phyloP scores from a whole-genome alignment of 2,113 vertebrate genomes.

The Gallinago jamesoni region DNA sequence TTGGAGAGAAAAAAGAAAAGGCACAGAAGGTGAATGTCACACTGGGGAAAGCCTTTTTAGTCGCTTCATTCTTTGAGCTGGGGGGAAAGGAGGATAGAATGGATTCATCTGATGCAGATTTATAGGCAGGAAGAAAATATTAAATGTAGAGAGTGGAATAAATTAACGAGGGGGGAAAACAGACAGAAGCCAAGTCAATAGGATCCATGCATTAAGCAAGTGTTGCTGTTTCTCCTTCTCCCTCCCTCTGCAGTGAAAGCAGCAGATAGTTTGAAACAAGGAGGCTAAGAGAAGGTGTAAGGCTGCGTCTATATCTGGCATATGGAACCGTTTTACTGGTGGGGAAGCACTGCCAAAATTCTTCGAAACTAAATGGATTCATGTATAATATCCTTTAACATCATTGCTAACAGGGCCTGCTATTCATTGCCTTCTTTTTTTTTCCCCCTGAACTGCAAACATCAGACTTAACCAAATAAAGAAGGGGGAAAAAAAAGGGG shows the following conservation, averaged over 20 bases:
- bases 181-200: not conserved
- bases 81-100: not conserved
- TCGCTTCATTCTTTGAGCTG: not conserved
- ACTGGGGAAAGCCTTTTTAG: not conserved
- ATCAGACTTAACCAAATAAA: constrained; percentile 59
- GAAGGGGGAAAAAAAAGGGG: not conserved
- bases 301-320: constrained; percentile 70
- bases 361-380: constrained; percentile 67
- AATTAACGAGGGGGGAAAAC: not conserved
- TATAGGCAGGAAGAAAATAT: not conserved
- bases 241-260: not conserved
- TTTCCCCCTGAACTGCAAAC: constrained; percentile 9
- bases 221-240: not conserved
- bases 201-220: not conserved
- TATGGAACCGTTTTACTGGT: constrained; percentile 76
- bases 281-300: constrained; percentile 55
- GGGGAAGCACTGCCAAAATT: constrained; percentile 74
- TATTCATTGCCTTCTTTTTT: constrained; percentile 70
- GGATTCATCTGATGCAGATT: not conserved
- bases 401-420: constrained; percentile 69
- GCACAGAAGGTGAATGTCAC: not conserved
- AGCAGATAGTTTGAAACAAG: constrained; percentile 52
- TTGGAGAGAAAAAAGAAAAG: constrained; percentile 59
- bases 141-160: not conserved
- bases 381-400: constrained; percentile 83